phyloP scores from a whole-genome alignment of 2,113 vertebrate species.

The Rallus limicola region DNA sequence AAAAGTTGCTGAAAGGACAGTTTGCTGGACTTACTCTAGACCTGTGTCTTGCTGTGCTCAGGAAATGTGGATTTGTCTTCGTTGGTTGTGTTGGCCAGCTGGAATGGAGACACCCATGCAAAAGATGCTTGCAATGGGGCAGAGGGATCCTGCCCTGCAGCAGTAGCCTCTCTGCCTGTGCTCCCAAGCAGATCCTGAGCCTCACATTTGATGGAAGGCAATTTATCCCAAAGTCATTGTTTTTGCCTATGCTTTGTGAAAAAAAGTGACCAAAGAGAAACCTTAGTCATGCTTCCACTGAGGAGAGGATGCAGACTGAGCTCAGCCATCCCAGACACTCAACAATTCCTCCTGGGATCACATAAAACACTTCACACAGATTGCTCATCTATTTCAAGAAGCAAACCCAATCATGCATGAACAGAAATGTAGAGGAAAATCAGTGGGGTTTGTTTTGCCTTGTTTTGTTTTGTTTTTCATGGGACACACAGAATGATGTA shows the following conservation, averaged over 20 bases:
- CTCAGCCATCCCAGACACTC: neutral
- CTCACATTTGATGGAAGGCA: neutral
- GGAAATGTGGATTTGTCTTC: neutral
- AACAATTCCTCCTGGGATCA: neutral
- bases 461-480: neutral
- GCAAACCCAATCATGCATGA: neutral
- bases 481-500: neutral
- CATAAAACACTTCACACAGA: neutral
- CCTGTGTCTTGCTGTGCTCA: too few species aligned
- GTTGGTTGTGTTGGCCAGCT: neutral
- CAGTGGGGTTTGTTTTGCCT: too few species aligned
- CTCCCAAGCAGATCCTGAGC: neutral
- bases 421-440: neutral
- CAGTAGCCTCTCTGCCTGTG: neutral
- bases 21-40: neutral
- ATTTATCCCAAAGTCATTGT: neutral
- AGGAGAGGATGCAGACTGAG: neutral
- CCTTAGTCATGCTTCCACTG: neutral
- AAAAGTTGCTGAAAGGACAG: neutral
- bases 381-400: neutral
- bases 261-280: neutral
- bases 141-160: neutral
- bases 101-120: neutral
- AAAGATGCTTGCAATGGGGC: neutral
- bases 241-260: neutral